phyloP scores from a whole-genome alignment of 2,113 vertebrate genomes.

The Motacilla tschutschensis region DNA sequence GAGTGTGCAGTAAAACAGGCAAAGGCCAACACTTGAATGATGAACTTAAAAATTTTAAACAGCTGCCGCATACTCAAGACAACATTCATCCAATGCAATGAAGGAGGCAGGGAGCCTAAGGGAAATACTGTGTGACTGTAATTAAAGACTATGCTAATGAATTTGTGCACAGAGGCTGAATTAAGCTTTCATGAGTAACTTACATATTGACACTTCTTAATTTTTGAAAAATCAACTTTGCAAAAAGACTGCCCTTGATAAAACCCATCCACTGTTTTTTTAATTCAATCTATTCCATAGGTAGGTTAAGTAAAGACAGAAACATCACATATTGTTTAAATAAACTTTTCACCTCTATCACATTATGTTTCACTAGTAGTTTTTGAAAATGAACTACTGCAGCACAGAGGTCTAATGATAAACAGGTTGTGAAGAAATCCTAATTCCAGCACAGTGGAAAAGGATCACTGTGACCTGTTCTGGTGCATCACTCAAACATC shows the following conservation, averaged over 20 bases:
- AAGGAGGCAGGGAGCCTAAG: neutral
- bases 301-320: neutral
- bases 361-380: neutral
- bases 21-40: constrained; percentile 1
- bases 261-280: rapidly evolving
- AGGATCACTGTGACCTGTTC: neutral
- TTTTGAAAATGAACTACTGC: neutral
- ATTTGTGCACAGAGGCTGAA: neutral
- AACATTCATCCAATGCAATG: neutral
- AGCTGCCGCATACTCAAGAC: neutral
- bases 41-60: constrained; percentile 24
- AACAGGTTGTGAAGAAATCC: neutral
- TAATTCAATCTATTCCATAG: neutral
- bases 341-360: neutral
- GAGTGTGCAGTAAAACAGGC: neutral
- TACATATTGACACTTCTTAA: neutral
- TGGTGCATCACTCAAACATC: neutral
- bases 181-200: neutral
- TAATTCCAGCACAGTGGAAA: neutral
- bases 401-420: neutral
- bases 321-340: neutral
- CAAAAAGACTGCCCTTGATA: neutral
- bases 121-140: neutral
- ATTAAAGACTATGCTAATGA: constrained; percentile 24
- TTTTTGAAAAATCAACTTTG: neutral